Evolutionary conservation across 2,888 invertebrate species (phyloP).

Genomic region (Sesia apiformis): DNA sequence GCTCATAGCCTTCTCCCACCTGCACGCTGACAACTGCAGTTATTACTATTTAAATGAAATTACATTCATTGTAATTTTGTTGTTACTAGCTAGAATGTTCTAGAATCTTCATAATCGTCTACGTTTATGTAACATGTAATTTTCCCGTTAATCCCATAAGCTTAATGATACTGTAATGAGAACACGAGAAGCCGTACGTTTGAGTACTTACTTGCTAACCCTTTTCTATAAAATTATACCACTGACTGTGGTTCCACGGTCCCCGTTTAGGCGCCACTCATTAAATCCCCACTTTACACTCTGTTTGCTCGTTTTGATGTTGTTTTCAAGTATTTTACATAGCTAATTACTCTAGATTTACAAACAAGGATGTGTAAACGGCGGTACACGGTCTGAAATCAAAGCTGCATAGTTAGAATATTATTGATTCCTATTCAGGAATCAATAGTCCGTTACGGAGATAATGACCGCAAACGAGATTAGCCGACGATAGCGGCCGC

Average conservation of each 20-base stretch:
- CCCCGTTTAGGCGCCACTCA: constrained; percentile 19
- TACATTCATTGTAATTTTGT: too few species aligned
- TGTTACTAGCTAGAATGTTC: too few species aligned
- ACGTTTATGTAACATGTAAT: too few species aligned
- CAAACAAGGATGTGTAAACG: neutral
- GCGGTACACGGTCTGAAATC: constrained; percentile 2
- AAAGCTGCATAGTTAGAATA: constrained; percentile 6
- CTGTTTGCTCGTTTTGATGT: constrained; percentile 13
- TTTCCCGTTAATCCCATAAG: too few species aligned
- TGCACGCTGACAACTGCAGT: constrained; percentile 18
- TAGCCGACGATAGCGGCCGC: constrained; percentile 22
- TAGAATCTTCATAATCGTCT: too few species aligned
- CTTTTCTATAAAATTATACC: constrained; percentile 9
- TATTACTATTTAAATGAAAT: neutral
- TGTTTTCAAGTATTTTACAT: constrained; percentile 12
- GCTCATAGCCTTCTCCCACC: constrained; percentile 14
- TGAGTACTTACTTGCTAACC: constrained; percentile 13
- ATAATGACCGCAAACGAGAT: constrained; percentile 28
- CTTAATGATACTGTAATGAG: neutral
- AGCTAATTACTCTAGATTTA: constrained; percentile 11
- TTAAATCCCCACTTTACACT: constrained; percentile 14
- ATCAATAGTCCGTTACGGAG: constrained; percentile 5
- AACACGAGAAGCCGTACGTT: constrained; percentile 8
- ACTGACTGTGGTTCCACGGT: constrained; percentile 11
- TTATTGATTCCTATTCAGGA: neutral